Conservation (phyloP, 2,113 vertebrate species). For the Hydrolagus affinis region DNA sequence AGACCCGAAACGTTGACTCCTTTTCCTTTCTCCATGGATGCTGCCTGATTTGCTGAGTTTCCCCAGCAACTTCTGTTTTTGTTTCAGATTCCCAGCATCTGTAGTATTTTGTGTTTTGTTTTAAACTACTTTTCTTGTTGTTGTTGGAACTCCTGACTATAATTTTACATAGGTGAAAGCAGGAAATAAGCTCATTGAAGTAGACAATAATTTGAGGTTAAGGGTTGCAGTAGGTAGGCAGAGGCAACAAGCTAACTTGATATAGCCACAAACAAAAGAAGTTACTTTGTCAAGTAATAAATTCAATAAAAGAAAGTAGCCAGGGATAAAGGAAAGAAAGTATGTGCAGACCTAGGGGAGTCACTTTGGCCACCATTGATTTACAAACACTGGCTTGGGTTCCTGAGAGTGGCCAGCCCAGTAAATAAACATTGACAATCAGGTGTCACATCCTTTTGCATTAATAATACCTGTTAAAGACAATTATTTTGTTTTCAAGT, state of each 20-base stretch:
- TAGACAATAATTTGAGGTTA: neutral
- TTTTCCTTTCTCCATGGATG: too few relatives aligned
- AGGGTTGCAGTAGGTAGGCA: neutral
- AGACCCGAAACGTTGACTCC: too few relatives aligned
- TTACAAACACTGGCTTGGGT: neutral
- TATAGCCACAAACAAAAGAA: neutral
- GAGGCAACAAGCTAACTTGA: neutral
- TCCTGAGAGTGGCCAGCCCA: neutral
- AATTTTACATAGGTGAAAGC: neutral
- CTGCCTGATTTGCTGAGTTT: too few relatives aligned
- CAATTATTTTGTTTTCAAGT: neutral
- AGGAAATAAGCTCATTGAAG: neutral
- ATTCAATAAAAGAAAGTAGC: neutral
- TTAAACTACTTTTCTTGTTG: neutral
- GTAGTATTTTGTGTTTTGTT: too few relatives aligned
- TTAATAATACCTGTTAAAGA: neutral
- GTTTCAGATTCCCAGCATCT: too few relatives aligned
- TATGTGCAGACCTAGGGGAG: too few relatives aligned
- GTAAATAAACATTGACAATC: neutral
- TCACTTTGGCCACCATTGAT: neutral
- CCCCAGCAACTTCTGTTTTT: too few relatives aligned
- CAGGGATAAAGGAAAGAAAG: neutral
- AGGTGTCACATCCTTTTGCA: neutral
- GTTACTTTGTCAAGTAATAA: conserved; percentile 10
- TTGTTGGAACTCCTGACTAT: neutral